phyloP scores from a whole-genome alignment of 2,888 invertebrate species.

The Linhomoeus sp. region DNA sequence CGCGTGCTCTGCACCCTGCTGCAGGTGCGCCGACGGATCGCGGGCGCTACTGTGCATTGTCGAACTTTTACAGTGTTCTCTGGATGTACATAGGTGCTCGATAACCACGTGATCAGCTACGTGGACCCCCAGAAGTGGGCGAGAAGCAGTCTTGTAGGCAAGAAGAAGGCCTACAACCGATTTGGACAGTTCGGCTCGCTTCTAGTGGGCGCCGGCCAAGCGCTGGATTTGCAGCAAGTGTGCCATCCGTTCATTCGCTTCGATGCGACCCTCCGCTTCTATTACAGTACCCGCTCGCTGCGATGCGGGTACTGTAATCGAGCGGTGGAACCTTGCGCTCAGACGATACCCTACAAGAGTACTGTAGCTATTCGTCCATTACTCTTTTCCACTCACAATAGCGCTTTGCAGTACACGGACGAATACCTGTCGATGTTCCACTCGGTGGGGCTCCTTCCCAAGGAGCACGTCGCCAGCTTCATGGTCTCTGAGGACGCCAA shows the following conservation, averaged over 20 bases:
- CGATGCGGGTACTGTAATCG: too few relatives aligned
- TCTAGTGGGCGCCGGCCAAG: constrained; percentile 65
- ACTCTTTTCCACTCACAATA: background rate
- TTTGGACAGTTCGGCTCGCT: constrained; percentile 38
- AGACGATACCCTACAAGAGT: too few relatives aligned
- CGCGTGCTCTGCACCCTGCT: constrained; percentile 56
- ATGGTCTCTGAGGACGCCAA: constrained; percentile 60
- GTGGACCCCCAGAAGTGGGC: constrained; percentile 56
- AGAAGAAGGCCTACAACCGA: constrained; percentile 29
- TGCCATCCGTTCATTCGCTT: too few relatives aligned
- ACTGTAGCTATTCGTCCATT: too few relatives aligned
- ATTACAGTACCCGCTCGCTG: too few relatives aligned
- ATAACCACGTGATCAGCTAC: constrained; percentile 85
- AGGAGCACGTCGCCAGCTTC: constrained; percentile 56
- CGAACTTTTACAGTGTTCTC: too few relatives aligned
- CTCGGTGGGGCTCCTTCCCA: constrained; percentile 68
- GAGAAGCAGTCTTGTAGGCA: constrained; percentile 37
- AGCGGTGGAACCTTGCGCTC: too few relatives aligned
- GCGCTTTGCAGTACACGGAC: constrained; percentile 58
- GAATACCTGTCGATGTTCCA: constrained; percentile 68
- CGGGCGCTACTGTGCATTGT: too few relatives aligned
- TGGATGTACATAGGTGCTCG: constrained; percentile 57
- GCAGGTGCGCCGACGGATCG: constrained; percentile 58
- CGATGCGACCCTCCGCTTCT: too few relatives aligned
- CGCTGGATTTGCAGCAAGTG: constrained; percentile 48